Evolutionary conservation across 2,888 invertebrate species (phyloP).

Genomic region (Prionchulus punctatus): DNA sequence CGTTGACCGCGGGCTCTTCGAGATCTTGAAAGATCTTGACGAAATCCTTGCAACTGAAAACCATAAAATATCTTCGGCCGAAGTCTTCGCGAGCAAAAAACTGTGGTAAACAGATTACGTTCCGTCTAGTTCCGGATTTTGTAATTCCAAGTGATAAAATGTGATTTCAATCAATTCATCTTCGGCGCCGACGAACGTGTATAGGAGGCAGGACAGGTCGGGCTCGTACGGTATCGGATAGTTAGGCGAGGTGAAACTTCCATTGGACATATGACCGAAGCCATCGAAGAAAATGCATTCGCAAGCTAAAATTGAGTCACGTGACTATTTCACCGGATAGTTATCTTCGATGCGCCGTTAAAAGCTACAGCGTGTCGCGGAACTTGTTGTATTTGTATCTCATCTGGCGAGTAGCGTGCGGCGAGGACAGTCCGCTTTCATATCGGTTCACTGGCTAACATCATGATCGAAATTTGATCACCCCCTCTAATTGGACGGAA

Average conservation of each 20-base stretch:
- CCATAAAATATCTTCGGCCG: not conserved
- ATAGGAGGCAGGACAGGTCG: conserved; percentile 60
- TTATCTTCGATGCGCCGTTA: too few relatives aligned
- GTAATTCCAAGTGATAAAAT: conserved; percentile 61
- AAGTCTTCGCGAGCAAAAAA: not conserved
- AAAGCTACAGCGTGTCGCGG: too few relatives aligned
- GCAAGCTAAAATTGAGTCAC: conserved; percentile 66
- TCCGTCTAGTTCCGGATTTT: conserved; percentile 12
- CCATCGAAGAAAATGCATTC: conserved; percentile 63
- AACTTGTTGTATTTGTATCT: too few relatives aligned
- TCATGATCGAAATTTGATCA: too few relatives aligned
- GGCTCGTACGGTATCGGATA: conserved; percentile 58
- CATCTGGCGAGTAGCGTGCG: too few relatives aligned
- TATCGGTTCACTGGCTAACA: too few relatives aligned
- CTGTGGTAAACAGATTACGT: not conserved
- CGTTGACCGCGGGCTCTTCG: conserved; percentile 50
- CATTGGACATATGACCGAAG: conserved; percentile 53
- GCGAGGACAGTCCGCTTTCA: too few relatives aligned
- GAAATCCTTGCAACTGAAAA: conserved; percentile 42
- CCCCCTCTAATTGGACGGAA: too few relatives aligned
- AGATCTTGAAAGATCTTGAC: conserved; percentile 60
- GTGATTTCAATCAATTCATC: conserved; percentile 65
- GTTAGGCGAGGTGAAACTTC: conserved; percentile 65
- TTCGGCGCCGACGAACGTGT: conserved; percentile 59
- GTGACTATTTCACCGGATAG: too few relatives aligned